Percentiles rank a stretch among this genome's conserved stretches.
Evolutionary conservation across 2,888 invertebrate genomes (phyloP).

Genomic region (Hydrotaea cyrtoneurina): DNA sequence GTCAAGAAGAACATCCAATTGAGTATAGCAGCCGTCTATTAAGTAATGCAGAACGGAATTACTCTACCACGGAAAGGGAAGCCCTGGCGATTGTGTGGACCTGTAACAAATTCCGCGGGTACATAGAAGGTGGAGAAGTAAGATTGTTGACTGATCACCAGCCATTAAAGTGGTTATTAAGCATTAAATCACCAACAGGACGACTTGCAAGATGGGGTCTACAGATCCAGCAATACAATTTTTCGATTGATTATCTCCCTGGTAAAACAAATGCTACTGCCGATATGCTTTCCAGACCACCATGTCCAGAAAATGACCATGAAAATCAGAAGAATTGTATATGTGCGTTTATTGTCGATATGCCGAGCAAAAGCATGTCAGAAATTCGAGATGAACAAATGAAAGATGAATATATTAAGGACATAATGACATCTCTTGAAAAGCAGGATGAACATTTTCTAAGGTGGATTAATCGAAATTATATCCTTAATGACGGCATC

Average conservation of each 20-base stretch:
- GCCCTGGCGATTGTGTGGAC: slow-evolving; percentile 67
- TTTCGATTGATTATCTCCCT: slow-evolving; percentile 76
- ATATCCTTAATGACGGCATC: no score
- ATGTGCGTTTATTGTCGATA: no score
- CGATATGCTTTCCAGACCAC: slow-evolving; percentile 58
- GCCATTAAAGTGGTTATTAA: slow-evolving; percentile 78
- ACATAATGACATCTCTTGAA: no score
- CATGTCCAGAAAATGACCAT: not conserved
- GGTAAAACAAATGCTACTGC: slow-evolving; percentile 70
- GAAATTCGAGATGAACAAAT: no score
- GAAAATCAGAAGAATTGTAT: not conserved
- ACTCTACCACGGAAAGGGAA: not conserved
- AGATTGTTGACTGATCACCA: not conserved
- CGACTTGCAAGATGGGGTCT: slow-evolving; percentile 80
- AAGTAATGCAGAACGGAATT: not conserved
- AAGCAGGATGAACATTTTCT: no score
- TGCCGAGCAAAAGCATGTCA: no score
- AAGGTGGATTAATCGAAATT: no score
- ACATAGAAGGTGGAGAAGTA: not conserved
- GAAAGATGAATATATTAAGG: no score
- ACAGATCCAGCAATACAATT: slow-evolving; percentile 76
- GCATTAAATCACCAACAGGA: slow-evolving; percentile 77
- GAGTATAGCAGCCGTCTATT: slow-evolving; percentile 61
- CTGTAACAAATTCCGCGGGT: slow-evolving; percentile 73
- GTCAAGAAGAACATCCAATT: slow-evolving; percentile 67